Base-by-base conservation (phyloP, 2,797 vertebrate species). In the Malurus splendens region DNA sequence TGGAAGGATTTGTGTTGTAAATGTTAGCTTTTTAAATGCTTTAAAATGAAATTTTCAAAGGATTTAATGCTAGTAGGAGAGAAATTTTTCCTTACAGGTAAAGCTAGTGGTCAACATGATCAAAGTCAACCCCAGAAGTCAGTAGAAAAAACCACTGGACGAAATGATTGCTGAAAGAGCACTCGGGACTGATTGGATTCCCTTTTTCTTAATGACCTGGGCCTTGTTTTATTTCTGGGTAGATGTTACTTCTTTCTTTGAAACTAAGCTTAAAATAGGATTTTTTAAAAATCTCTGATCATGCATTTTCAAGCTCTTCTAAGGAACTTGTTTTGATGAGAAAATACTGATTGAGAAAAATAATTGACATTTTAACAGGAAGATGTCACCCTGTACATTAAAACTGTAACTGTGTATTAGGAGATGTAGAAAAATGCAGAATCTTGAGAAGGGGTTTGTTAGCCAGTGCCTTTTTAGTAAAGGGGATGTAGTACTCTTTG, bases 381-480 rank as follows among this genome's bases (percentile, higher is more conserved):
- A 65, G 2, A 10, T 65, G 18, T 44, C 23, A 42, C 52, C 30
- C 18, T 66, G 3, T 32, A 12, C 33, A 32, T 38, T 65, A 64
- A 65, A 84, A 76, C 38, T 20, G 14, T 9, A 9, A 5, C 41
- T 45, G 8, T 56, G 9, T 54, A 20, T 73, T 75, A 38, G 44
- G 47, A 86, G 66, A 27, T 15, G 14, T 52, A 19, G 7, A 39
- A 14, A 62, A 30, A 9, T 1, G 9, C 18, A 50, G 70, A 45
- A 45, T 16, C 7, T 44, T 27, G 19, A 42, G 18, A 12, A 23
- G 39, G 36, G 39, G 3, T 44, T 86, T 32, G 14, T 79, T 59
- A 47, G 20, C 10, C 1, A 1, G 4, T 73, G 11, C 5, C 41
- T 8, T 33, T 84, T 51, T 36, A 52, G 0, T 52, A 24, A 52